Evolutionary conservation across 2,797 vertebrate species (phyloP), one percentile per base, ranked within the genome.

Genomic region (Arctocebus calabarensis): DNA sequence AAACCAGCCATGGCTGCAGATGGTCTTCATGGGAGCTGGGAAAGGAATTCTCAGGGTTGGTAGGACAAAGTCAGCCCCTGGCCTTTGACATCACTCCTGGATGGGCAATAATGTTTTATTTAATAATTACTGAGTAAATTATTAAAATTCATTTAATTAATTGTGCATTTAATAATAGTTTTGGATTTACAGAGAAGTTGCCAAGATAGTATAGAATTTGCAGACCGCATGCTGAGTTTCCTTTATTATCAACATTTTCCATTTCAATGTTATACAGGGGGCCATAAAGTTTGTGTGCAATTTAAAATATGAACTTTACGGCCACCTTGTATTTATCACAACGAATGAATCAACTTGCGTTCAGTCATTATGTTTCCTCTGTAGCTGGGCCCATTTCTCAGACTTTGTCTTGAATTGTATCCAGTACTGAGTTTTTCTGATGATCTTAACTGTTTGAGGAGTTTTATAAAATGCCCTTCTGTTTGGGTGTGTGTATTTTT

Each of bases 141-240:
- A 32, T 32, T 22, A n/a, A 52, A 57, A 74, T 37, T 68, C 40
- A 43, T n/a, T 59, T 7, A 27, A 5, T 57, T 20, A 10, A 23
- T 11, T 5, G 8, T 59, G 32, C 55, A 79, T 29, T 62, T 78
- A 19, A n/a, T 2, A 22, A 43, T 13, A 20, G 13, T 48, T 70
- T 64, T 25, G 40, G 59, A 61, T 20, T 2, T 32, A 68, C 29
- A 25, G 66, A 85, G 57, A 13, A 90, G 25, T 66, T n/a, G 29
- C 10, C 8, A 27, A 52, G 29, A 8, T 3, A 22, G 27, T 1
- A 45, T 37, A 52, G 29, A 75, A 57, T 19, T 14, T 7, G 8
- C 10, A 2, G 4, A 48, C 3, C 48, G 7, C 19, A 4, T 1
- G 1, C n/a, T 2, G 2, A 1, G 22, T 27, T 14, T 40, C 17